Conservation (phyloP, 2,888 invertebrate genomes). For the Cinara cedri region DNA sequence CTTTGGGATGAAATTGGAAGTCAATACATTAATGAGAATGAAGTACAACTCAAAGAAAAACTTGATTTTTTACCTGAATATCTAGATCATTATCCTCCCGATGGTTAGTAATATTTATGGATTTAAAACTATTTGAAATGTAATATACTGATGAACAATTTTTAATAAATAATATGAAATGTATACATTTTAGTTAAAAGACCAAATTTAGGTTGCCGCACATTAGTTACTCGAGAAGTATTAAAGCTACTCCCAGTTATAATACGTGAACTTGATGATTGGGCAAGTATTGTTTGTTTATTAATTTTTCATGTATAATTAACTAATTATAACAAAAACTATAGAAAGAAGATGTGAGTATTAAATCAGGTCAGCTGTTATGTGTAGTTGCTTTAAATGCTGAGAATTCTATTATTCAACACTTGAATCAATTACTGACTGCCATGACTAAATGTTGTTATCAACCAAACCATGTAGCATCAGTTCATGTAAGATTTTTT, state of each 20-base stretch:
- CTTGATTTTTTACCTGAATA: constrained; percentile 75
- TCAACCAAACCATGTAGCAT: constrained; percentile 72
- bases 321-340: constrained; percentile 50
- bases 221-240: constrained; percentile 76
- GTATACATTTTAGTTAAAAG: constrained; percentile 68
- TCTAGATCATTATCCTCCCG: constrained; percentile 75
- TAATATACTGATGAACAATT: neutral
- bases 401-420: constrained; percentile 76
- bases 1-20: constrained; percentile 78
- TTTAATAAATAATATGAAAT: constrained; percentile 17
- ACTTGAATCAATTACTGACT: constrained; percentile 68
- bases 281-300: constrained; percentile 67
- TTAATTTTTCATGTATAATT: neutral
- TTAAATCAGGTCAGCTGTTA: constrained; percentile 77
- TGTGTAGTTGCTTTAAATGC: constrained; percentile 75
- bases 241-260: constrained; percentile 77
- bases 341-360: constrained; percentile 65
- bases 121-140: neutral
- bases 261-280: constrained; percentile 75
- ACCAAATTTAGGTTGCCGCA: constrained; percentile 81
- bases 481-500: constrained; percentile 66
- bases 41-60: constrained; percentile 82
- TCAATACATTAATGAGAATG: constrained; percentile 84
- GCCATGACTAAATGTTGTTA: constrained; percentile 71
- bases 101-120: constrained; percentile 38